phyloP scores from a whole-genome alignment of 2,113 vertebrate species.

The Alces alces region DNA sequence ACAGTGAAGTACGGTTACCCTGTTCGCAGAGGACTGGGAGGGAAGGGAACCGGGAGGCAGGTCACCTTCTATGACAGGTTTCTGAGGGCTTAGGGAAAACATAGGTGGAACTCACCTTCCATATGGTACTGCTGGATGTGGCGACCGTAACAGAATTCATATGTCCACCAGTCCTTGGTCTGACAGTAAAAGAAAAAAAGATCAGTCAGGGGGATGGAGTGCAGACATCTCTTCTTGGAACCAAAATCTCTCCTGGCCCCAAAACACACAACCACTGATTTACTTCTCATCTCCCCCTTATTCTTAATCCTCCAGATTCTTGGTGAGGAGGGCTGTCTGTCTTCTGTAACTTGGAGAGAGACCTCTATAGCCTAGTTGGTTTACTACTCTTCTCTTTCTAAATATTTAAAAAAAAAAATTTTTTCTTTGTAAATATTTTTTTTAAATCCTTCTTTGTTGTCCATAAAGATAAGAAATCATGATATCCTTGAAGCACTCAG shows the following conservation, averaged over 20 bases:
- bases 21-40: not conserved
- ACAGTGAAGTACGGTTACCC: not conserved
- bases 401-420: not conserved
- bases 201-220: not conserved
- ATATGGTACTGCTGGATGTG: constrained; percentile 95
- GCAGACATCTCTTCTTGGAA: not conserved
- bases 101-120: constrained; percentile 81
- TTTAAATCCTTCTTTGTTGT: not conserved
- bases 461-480: not conserved
- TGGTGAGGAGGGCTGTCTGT: not conserved
- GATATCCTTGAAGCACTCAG: not conserved
- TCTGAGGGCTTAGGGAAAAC: constrained; percentile 36
- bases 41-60: not conserved
- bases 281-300: not conserved
- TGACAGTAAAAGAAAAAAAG: constrained; percentile 68
- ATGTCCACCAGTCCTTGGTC: constrained; percentile 99
- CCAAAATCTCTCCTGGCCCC: not conserved
- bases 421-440: not conserved
- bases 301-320: not conserved
- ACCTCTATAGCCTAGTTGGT: not conserved
- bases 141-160: constrained; percentile 93
- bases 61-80: not conserved
- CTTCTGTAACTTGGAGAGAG: not conserved
- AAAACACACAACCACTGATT: not conserved
- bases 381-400: not conserved